Evolutionary conservation across 2,113 vertebrate species (phyloP), one percentile per base, ranked within the genome.

Genomic region (Pitta sordida): DNA sequence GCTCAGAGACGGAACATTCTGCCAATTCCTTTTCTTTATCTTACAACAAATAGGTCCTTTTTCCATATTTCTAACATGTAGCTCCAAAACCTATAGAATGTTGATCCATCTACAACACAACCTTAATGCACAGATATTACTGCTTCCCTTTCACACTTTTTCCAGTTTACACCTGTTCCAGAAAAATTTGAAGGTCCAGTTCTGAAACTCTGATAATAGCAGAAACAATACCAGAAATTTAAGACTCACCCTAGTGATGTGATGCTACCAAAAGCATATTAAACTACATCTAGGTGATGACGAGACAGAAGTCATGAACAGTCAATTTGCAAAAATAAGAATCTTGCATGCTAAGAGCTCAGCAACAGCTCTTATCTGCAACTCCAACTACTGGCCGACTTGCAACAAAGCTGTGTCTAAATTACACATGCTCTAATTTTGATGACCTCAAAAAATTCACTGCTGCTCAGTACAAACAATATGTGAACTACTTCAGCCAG

Each of bases 1-100:
- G 32, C 8, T 82, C 13, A 75, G 10, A 75, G 29, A 65, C 0
- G 6, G 30, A 41, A 56, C 1, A 26, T 52, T 59, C 49, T 52
- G 8, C 24, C 58, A 19, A 46, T 74, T 82, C 43, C 43, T 62
- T n/a, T 89, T 37, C 32, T 76, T 77, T 94, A 81, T 76, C 83
- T 94, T 83, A 94, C 30, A 41, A 88, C 15, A 96, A 94, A 93
- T 43, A 96, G 51, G 86, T 86, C 60, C 13, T 89, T 95, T 93
- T 75, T 81, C 67, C 80, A 83, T 75, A 77, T 87, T 52, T 89
- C 30, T 88, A 83, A 76, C 39, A 83, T 15, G 13, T 37, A 93
- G 75, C 53, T 94, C 88, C 80, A 90, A 94, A 93, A 90, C 23
- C 76, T 77, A 84, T 23, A 84, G 71, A 59, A 23, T 64, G 19